A percentile compares a stretch with the other conserved stretches of the same genome.
Evolutionary conservation across 2,888 invertebrate species (phyloP).

Genomic region (Anaspis maculata): DNA sequence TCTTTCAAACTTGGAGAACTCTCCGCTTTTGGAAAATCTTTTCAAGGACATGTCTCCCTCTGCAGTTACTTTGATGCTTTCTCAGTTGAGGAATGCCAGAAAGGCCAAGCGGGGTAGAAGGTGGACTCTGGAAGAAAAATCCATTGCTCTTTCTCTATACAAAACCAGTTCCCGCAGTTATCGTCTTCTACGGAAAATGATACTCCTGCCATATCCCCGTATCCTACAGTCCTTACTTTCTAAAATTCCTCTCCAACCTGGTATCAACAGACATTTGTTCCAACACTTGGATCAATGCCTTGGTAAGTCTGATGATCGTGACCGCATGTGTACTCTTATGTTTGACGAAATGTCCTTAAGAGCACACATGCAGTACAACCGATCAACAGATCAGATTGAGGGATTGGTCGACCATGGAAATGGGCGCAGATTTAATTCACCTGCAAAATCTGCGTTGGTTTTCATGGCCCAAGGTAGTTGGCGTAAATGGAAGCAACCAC

Average conservation of each 20-base stretch:
- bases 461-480: constrained; percentile 1
- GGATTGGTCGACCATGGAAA: constrained; percentile 2
- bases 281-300: constrained; percentile 1
- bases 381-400: not conserved
- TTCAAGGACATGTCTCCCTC: not conserved
- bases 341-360: constrained; percentile 3
- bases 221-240: not conserved
- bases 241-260: not conserved
- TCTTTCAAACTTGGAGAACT: not conserved
- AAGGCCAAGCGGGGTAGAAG: constrained; percentile 1
- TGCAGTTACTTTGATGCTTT: not conserved
- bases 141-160: not conserved
- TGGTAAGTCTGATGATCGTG: not conserved
- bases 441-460: not conserved
- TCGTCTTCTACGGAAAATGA: not conserved
- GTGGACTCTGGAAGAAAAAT: constrained; percentile 3
- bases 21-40: not conserved
- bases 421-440: not conserved
- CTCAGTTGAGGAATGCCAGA: not conserved
- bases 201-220: not conserved
- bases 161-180: not conserved
- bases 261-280: constrained; percentile 1
- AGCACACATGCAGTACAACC: constrained; percentile 1
- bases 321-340: constrained; percentile 1
- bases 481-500: not conserved